A percentile compares a stretch with the other conserved stretches of the same genome.
Conservation (phyloP, 2,113 vertebrate species). For the Tragelaphus imberbis region DNA sequence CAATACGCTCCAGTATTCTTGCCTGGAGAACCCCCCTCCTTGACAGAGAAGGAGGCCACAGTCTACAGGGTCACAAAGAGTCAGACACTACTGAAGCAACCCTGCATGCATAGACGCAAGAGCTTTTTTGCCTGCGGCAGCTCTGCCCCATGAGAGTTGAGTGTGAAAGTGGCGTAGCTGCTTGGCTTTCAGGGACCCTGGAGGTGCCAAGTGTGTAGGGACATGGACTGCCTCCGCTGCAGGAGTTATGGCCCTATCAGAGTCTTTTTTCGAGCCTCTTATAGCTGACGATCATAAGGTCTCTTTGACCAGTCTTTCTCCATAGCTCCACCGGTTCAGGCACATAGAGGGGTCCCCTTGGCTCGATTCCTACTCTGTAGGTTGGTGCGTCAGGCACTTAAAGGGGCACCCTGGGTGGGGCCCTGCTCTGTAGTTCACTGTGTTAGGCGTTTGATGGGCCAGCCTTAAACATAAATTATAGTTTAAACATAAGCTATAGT, state of each 20-base stretch:
- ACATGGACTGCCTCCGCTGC: not conserved
- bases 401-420: not conserved
- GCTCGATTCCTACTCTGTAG: not conserved
- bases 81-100: not conserved
- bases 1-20: not conserved
- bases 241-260: not conserved
- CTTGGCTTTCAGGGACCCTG: not conserved
- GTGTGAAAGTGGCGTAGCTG: not conserved
- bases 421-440: too few relatives aligned
- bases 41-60: not conserved
- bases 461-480: too few relatives aligned
- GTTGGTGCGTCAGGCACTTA: rapidly evolving
- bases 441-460: not conserved
- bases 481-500: too few relatives aligned
- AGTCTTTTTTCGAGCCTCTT: not conserved
- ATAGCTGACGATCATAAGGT: not conserved
- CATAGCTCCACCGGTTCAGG: not conserved
- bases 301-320: not conserved
- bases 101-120: not conserved
- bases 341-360: not conserved
- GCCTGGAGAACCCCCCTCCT: not conserved
- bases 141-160: not conserved
- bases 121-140: not conserved
- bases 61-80: not conserved
- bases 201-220: not conserved